phyloP scores from a whole-genome alignment of 1,140 invertebrate genomes.

The Nymphalis io region DNA sequence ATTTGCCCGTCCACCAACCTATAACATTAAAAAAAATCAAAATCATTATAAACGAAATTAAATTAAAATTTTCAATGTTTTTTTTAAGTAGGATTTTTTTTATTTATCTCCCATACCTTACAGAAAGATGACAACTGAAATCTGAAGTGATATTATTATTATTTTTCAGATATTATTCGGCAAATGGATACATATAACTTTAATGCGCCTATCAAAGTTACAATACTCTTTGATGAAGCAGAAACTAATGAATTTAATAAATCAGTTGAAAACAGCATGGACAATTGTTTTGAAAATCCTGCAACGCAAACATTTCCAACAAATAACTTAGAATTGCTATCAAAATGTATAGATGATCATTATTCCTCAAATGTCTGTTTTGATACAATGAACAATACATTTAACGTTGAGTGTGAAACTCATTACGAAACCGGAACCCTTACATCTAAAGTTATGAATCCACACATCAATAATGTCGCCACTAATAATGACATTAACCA shows the following conservation, averaged over 20 bases:
- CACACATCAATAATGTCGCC: neutral
- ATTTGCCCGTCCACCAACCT: too few species aligned
- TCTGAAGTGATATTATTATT: neutral
- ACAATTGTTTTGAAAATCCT: neutral
- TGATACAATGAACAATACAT: conserved; percentile 1
- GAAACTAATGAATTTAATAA: conserved; percentile 1
- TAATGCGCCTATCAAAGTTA: conserved; percentile 21
- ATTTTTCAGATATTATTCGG: neutral
- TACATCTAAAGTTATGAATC: neutral
- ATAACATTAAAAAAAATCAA: too few species aligned
- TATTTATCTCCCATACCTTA: neutral
- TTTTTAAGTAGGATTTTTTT: too few species aligned
- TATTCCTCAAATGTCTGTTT: neutral
- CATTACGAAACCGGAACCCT: neutral
- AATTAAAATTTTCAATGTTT: too few species aligned
- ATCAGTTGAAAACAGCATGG: neutral
- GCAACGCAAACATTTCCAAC: neutral
- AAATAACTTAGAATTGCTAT: neutral
- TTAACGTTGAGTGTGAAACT: neutral
- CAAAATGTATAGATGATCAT: neutral
- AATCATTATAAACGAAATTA: too few species aligned
- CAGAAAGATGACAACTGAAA: neutral
- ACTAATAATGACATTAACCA: neutral
- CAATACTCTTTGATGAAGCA: conserved; percentile 17
- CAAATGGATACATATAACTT: conserved; percentile 21